These are phyloP conservation scores for Epirrhoe alternata DNA, from an alignment of 2,888 invertebrate genomes.

Conservation along the genomic window DNA sequence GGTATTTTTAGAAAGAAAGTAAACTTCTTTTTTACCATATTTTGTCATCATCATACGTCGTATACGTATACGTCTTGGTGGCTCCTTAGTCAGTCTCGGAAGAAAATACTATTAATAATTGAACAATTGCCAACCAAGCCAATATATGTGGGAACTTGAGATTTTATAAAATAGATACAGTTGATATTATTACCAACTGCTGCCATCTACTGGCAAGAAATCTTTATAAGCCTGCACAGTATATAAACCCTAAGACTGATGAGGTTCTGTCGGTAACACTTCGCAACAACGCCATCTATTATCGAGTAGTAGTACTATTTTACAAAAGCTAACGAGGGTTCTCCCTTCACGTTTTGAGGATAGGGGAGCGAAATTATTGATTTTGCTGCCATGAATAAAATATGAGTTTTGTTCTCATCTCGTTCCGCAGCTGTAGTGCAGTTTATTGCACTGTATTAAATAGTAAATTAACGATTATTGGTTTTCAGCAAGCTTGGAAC, in stretches of 20 bases:
- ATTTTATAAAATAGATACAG: too few relatives aligned
- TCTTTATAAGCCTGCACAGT: neutral
- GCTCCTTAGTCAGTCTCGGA: too few relatives aligned
- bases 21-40: neutral
- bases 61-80: too few relatives aligned
- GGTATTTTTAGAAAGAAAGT: neutral
- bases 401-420: constrained; percentile 8
- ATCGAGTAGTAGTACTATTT: constrained; percentile 45
- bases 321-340: constrained; percentile 5
- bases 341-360: neutral
- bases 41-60: neutral
- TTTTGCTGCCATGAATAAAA: constrained; percentile 36
- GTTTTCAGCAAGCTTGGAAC: neutral
- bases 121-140: too few relatives aligned
- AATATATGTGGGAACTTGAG: too few relatives aligned
- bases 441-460: neutral
- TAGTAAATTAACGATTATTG: neutral
- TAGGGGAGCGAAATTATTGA: constrained; percentile 34
- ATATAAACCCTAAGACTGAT: neutral
- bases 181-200: constrained; percentile 20
- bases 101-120: too few relatives aligned
- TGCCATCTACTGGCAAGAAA: constrained; percentile 46
- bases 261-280: constrained; percentile 16
- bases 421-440: neutral
- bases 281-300: constrained; percentile 53